These are phyloP conservation scores for Molossus alvarezi DNA, from an alignment of 2,797 vertebrate species.

Conservation along the genomic window DNA sequence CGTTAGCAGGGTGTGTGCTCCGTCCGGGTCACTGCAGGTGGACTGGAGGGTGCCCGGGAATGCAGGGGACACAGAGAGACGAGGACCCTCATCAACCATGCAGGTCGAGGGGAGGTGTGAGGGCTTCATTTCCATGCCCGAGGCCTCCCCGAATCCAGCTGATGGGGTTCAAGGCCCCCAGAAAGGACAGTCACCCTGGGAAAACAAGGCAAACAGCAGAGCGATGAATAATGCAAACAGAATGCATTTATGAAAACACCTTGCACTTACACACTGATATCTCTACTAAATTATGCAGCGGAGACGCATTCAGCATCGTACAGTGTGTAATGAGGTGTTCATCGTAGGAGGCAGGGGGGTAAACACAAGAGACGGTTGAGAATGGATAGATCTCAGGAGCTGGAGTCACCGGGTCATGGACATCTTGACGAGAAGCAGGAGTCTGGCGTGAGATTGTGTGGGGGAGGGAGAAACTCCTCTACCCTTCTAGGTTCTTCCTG, in stretches of 20 bases:
- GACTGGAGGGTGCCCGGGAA: background rate
- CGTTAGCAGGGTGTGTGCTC: background rate
- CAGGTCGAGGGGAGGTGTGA: background rate
- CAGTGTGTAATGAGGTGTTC: background rate
- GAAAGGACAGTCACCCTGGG: background rate
- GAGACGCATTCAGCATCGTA: background rate
- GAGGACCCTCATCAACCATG: background rate
- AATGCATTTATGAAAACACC: background rate
- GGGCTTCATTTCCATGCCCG: background rate
- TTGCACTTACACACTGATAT: background rate
- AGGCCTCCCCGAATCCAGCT: background rate
- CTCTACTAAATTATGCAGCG: background rate
- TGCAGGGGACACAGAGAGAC: background rate
- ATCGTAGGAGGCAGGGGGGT: background rate
- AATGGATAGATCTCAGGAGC: background rate
- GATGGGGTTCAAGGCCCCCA: background rate
- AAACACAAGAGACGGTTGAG: background rate
- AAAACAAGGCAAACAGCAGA: background rate
- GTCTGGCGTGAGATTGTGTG: background rate
- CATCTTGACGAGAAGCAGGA: background rate
- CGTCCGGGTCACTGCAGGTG: background rate
- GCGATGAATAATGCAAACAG: background rate
- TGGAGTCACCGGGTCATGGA: too few species aligned
- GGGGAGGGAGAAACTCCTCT: too few species aligned
- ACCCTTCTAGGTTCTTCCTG: background rate